These are phyloP conservation scores for Acipenser transmontanus DNA, from an alignment of 2,797 vertebrate species.

Conservation along the genomic window DNA sequence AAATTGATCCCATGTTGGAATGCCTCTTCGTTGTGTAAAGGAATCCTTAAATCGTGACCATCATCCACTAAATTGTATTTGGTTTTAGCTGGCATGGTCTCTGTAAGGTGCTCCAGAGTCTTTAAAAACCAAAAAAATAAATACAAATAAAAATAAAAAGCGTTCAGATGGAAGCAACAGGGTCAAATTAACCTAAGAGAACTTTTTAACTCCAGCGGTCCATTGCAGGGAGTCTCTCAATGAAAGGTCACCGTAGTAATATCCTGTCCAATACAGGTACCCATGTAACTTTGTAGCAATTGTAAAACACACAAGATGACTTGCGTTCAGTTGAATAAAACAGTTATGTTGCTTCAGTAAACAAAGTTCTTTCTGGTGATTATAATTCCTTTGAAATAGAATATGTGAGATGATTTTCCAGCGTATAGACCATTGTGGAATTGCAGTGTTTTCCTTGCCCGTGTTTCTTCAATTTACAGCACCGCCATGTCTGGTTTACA, in stretches of 20 bases:
- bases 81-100: conserved; percentile 81
- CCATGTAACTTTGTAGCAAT: conserved; percentile 22
- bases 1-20: conserved; percentile 97
- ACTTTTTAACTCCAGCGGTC: conserved; percentile 23
- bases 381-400: no score
- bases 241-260: conserved; percentile 10
- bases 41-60: conserved; percentile 87
- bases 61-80: conserved; percentile 96
- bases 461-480: conserved; percentile 29
- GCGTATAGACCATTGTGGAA: no score
- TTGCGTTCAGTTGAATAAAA: conserved; percentile 5
- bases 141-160: no score
- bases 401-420: no score
- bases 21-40: conserved; percentile 94
- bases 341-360: conserved; percentile 19
- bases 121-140: not conserved
- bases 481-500: conserved; percentile 34
- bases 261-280: conserved; percentile 9
- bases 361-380: conserved; percentile 12
- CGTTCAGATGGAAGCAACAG: conserved; percentile 15
- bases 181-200: conserved; percentile 7
- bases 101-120: not conserved
- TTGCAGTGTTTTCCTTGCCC: no score
- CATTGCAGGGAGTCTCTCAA: conserved; percentile 25
- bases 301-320: conserved; percentile 2